Evolutionary conservation across 2,888 invertebrate genomes (phyloP).

Genomic region (Nemotelus pantherinus): DNA sequence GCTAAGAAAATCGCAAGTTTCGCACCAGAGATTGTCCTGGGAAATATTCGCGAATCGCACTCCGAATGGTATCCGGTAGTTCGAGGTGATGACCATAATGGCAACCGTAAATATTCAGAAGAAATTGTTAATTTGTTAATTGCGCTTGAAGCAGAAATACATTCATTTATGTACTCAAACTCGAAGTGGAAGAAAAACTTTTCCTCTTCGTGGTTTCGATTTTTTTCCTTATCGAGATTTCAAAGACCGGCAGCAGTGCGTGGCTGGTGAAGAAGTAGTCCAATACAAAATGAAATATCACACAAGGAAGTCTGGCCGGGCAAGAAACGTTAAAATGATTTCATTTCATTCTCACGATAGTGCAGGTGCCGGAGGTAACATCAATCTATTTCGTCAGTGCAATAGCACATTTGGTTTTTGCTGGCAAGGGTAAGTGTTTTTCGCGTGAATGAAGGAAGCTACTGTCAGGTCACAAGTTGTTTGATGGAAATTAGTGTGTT

Average conservation of each 20-base stretch:
- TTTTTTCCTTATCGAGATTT: slow-evolving; percentile 1
- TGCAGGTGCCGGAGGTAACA: slow-evolving; percentile 15
- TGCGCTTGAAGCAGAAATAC: slow-evolving; percentile 22
- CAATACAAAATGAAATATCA: slow-evolving; percentile 31
- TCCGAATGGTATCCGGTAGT: slow-evolving; percentile 39
- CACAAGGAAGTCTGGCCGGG: slow-evolving; percentile 8
- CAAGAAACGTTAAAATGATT: slow-evolving; percentile 34
- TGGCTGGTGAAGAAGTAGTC: neutral
- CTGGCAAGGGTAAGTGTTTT: neutral
- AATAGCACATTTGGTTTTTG: slow-evolving; percentile 4
- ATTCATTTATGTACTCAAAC: neutral
- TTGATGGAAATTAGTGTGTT: no score
- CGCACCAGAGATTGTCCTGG: slow-evolving; percentile 2
- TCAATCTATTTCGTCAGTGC: slow-evolving; percentile 20
- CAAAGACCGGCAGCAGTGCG: slow-evolving; percentile 11
- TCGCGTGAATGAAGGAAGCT: no score
- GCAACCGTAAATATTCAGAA: slow-evolving; percentile 2
- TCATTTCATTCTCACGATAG: slow-evolving; percentile 38
- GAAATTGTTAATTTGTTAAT: slow-evolving; percentile 44
- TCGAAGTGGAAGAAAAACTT: neutral
- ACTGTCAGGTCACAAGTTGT: no score
- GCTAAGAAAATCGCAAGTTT: neutral
- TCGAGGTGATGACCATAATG: slow-evolving; percentile 17
- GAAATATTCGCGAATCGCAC: slow-evolving; percentile 10
- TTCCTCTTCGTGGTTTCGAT: neutral